These are phyloP conservation scores for Tupiocoris notatus DNA, from an alignment of 2,888 invertebrate species.

Conservation along the genomic window DNA sequence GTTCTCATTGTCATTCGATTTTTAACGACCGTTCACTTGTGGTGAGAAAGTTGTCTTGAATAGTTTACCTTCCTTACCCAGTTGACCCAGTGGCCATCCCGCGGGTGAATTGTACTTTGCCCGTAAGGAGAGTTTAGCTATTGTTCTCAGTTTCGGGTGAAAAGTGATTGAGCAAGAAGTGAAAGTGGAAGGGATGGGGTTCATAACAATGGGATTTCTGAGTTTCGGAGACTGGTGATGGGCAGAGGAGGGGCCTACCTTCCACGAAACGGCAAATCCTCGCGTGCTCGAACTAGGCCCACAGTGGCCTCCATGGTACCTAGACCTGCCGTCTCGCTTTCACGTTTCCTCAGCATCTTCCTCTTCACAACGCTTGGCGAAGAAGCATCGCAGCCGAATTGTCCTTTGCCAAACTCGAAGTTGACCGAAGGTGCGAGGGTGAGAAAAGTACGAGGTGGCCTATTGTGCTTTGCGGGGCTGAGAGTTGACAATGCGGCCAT, in stretches of 20 bases:
- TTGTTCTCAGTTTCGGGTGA: conserved; percentile 5
- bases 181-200: no score
- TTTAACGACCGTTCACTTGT: not conserved
- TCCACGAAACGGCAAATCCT: not conserved
- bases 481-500: conserved; percentile 12
- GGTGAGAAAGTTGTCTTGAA: not conserved
- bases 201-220: conserved; percentile 4
- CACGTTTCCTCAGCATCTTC: not conserved
- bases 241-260: not conserved
- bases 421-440: conserved; percentile 7
- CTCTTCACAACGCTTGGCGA: conserved; percentile 2
- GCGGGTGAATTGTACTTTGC: conserved; percentile 8
- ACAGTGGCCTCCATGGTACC: not conserved
- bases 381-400: conserved; percentile 24
- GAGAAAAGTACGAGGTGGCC: not conserved
- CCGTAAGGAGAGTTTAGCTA: not conserved
- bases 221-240: not conserved
- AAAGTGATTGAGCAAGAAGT: not conserved
- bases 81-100: conserved; percentile 1
- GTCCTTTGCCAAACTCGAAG: conserved; percentile 27
- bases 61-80: not conserved
- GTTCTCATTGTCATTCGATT: not conserved
- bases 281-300: not conserved
- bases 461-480: not conserved
- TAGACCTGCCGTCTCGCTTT: not conserved